A percentile compares a stretch with the other conserved stretches of the same genome.
These are phyloP conservation scores for Burhinus bistriatus DNA, from an alignment of 2,113 vertebrate species.

Conservation along the genomic window DNA sequence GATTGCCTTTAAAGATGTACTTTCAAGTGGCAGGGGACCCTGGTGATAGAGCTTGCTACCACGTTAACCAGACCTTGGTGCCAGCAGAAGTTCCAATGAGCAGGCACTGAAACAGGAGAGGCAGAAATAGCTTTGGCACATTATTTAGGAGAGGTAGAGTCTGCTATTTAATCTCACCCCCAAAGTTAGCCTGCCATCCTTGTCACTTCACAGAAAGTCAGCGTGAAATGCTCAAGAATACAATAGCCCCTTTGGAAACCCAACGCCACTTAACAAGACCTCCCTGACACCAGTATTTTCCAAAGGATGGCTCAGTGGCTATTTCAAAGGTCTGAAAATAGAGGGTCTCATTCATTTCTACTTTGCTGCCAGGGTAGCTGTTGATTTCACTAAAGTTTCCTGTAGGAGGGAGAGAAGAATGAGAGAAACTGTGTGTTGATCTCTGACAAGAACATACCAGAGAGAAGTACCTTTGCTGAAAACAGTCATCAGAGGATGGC, in stretches of 20 bases:
- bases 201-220: background rate
- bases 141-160: background rate
- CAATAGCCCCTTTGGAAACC: background rate
- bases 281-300: background rate
- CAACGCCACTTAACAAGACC: background rate
- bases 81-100: constrained; percentile 1
- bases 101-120: background rate
- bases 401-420: background rate
- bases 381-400: background rate
- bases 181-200: background rate
- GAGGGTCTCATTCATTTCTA: background rate
- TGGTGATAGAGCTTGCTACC: background rate
- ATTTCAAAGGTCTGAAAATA: constrained; percentile 24
- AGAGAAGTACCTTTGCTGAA: background rate
- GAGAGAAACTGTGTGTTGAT: background rate
- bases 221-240: background rate
- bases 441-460: background rate
- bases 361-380: background rate
- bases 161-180: background rate
- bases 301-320: background rate
- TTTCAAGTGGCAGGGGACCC: constrained; percentile 16
- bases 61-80: background rate
- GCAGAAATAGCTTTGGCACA: background rate
- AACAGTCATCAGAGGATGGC: background rate
- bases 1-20: constrained; percentile 36